Percentiles rank a stretch among this genome's conserved stretches.
These are phyloP conservation scores for Acromyrmex heyeri DNA, from an alignment of 1,140 invertebrate genomes.

Conservation along the genomic window DNA sequence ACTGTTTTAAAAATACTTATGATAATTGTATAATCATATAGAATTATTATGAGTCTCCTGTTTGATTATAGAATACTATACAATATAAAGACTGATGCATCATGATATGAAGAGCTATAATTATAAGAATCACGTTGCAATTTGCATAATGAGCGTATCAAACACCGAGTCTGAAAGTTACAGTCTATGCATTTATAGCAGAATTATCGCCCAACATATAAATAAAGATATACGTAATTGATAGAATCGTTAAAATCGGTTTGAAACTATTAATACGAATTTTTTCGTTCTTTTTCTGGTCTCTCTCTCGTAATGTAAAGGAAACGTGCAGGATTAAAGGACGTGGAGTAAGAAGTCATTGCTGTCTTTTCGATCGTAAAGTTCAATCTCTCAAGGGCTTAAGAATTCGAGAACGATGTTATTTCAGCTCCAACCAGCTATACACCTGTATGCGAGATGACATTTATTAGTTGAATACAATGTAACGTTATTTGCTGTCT, in stretches of 20 bases:
- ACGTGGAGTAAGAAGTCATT: neutral
- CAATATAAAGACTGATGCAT: neutral
- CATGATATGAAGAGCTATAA: conserved; percentile 5
- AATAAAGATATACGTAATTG: conserved; percentile 1
- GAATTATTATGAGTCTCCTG: neutral
- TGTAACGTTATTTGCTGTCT: conserved; percentile 45
- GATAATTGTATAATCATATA: conserved; percentile 5
- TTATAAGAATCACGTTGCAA: conserved; percentile 18
- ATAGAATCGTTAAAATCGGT: conserved; percentile 10
- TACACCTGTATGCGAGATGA: conserved; percentile 63
- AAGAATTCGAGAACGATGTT: conserved; percentile 40
- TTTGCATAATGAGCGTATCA: conserved; percentile 7
- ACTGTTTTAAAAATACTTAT: neutral
- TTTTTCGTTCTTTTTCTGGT: neutral
- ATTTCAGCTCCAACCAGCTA: conserved; percentile 13
- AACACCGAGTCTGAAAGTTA: neutral
- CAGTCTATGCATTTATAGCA: neutral
- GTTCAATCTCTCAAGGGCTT: conserved; percentile 16
- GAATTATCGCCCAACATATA: neutral
- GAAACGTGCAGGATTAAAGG: neutral
- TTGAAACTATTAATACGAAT: neutral
- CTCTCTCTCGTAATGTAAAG: neutral
- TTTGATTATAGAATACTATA: conserved; percentile 1
- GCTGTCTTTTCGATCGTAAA: conserved; percentile 12
- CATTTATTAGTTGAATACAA: conserved; percentile 68